phyloP scores from a whole-genome alignment of 2,888 invertebrate genomes.

The Matsumyia berberina region DNA sequence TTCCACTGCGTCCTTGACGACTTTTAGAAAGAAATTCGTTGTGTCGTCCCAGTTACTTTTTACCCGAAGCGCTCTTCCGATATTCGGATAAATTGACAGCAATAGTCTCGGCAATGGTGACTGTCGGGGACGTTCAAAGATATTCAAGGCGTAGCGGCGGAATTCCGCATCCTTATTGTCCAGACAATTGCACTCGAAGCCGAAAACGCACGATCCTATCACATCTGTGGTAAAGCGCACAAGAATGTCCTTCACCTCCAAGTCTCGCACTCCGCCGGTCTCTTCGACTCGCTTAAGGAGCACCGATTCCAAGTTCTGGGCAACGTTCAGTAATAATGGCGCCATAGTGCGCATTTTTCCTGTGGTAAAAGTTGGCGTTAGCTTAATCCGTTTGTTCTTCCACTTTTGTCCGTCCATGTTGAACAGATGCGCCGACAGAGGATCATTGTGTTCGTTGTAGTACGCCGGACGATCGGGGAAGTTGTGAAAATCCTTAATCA shows the following conservation, averaged over 20 bases:
- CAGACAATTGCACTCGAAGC: constrained; percentile 84
- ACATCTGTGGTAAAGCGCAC: constrained; percentile 85
- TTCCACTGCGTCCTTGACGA: constrained; percentile 78
- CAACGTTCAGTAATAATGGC: constrained; percentile 79
- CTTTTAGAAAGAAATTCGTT: constrained; percentile 73
- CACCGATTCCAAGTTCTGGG: constrained; percentile 76
- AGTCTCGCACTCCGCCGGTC: neutral
- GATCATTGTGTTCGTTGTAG: constrained; percentile 80
- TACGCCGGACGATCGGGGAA: constrained; percentile 81
- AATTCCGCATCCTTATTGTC: constrained; percentile 82
- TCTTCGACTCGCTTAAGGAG: constrained; percentile 29
- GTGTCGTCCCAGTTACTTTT: neutral
- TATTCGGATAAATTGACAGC: constrained; percentile 32
- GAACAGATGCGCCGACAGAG: constrained; percentile 81
- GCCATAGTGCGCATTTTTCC: constrained; percentile 85
- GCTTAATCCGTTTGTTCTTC: constrained; percentile 83
- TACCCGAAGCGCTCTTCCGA: constrained; percentile 1
- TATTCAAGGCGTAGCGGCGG: constrained; percentile 77
- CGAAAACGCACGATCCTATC: constrained; percentile 84
- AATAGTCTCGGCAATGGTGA: constrained; percentile 50
- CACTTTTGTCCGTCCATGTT: constrained; percentile 83
- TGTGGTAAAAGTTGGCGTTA: constrained; percentile 85
- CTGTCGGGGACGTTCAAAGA: constrained; percentile 75
- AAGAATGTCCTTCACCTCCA: constrained; percentile 84
- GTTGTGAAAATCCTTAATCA: constrained; percentile 83